A percentile compares a stretch with the other conserved stretches of the same genome.
phyloP scores from a whole-genome alignment of 23 tunicate genomes.

The Halocynthia roretzi region DNA sequence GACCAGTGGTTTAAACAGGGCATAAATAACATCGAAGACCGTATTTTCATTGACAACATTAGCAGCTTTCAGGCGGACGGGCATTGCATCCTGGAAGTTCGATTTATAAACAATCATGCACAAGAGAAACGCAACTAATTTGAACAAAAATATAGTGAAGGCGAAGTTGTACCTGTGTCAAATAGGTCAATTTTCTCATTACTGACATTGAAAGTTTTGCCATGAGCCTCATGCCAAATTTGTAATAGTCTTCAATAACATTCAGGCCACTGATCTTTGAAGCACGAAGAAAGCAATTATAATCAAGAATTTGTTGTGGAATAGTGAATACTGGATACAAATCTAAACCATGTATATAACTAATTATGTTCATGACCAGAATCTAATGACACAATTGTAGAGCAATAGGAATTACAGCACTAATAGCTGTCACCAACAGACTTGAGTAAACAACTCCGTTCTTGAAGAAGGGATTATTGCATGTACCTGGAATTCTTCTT shows the following conservation, averaged over 20 bases:
- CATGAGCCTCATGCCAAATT: constrained; percentile 37
- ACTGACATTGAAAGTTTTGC: constrained; percentile 43
- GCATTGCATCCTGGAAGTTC: constrained; percentile 83
- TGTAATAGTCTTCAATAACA: constrained; percentile 46
- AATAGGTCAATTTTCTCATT: constrained; percentile 35
- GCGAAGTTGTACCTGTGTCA: constrained; percentile 14
- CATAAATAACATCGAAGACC: constrained; percentile 33
- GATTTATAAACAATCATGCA: not conserved
- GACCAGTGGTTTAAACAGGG: constrained; percentile 40
- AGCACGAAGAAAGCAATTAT: too few species aligned
- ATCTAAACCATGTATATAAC: too few species aligned
- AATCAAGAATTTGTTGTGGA: too few species aligned
- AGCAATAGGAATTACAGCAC: too few species aligned
- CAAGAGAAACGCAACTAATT: not conserved
- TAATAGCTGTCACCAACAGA: not conserved
- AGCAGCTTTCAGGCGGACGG: constrained; percentile 47
- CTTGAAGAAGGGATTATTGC: not conserved
- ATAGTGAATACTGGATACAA: too few species aligned
- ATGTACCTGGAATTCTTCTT: constrained; percentile 45
- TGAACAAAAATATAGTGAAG: not conserved
- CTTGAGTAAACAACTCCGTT: not conserved
- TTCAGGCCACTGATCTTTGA: constrained; percentile 56
- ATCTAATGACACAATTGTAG: too few species aligned
- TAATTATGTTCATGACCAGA: too few species aligned
- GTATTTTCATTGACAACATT: constrained; percentile 62